phyloP scores from a whole-genome alignment of 1,140 invertebrate species.

The Penaeus chinensis region DNA sequence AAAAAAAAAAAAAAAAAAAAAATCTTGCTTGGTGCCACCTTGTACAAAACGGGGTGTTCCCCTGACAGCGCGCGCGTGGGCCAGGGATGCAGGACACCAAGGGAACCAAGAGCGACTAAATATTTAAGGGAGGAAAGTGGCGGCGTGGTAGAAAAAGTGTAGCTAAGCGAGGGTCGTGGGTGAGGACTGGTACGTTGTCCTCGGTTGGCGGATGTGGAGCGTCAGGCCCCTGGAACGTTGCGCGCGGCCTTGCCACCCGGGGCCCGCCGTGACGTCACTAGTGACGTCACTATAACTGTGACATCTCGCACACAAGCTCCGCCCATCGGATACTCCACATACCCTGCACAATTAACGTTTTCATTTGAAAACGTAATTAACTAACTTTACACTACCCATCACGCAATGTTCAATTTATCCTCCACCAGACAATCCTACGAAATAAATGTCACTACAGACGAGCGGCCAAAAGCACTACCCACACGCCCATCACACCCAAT shows the following conservation, averaged over 20 bases:
- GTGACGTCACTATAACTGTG: conserved; percentile 33
- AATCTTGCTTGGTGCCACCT: too few species aligned
- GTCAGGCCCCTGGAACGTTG: conserved; percentile 30
- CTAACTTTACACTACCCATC: too few species aligned
- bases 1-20: too few species aligned
- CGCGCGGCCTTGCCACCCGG: conserved; percentile 37
- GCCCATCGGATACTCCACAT: too few species aligned
- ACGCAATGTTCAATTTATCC: too few species aligned
- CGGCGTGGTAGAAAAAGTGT: conserved; percentile 20
- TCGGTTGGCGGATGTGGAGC: conserved; percentile 46
- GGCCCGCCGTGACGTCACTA: conserved; percentile 40
- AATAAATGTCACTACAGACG: too few species aligned
- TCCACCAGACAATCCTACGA: too few species aligned
- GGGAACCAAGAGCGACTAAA: conserved; percentile 6
- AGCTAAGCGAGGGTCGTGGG: conserved; percentile 11
- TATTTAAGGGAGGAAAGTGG: conserved; percentile 9
- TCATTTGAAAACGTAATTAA: too few species aligned
- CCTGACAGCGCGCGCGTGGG: too few species aligned
- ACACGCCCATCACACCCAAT: too few species aligned
- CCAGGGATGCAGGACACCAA: neutral
- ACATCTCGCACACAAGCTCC: neutral
- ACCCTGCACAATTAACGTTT: neutral
- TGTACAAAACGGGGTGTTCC: too few species aligned
- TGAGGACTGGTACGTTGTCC: conserved; percentile 28
- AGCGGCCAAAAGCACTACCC: too few species aligned